These are phyloP conservation scores for Dryococelus australis DNA, from an alignment of 2,888 invertebrate species.

Conservation along the genomic window DNA sequence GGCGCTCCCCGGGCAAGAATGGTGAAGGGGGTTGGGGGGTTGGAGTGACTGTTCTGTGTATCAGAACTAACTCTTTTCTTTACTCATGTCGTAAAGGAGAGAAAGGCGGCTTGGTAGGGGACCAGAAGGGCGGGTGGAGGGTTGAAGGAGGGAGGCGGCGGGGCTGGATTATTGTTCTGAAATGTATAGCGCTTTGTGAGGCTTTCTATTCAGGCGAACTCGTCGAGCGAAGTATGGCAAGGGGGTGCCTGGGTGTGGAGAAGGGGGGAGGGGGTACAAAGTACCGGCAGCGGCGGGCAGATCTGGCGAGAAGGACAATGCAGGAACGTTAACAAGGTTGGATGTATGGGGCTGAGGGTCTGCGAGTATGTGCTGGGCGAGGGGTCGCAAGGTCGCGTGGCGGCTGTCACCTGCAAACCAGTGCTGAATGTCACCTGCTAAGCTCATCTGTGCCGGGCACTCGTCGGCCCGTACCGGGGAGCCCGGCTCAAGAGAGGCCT, in stretches of 20 bases:
- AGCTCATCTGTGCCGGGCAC: not conserved
- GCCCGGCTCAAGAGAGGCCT: too few species aligned
- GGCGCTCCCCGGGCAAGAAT: conserved; percentile 36
- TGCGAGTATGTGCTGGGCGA: not conserved
- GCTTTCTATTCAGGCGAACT: conserved; percentile 43
- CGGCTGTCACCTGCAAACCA: conserved; percentile 12
- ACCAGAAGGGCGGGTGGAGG: conserved; percentile 29
- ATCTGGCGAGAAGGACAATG: conserved; percentile 26
- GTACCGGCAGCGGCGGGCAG: not conserved
- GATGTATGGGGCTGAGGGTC: not conserved
- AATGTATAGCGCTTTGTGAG: conserved; percentile 48
- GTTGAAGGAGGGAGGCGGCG: not conserved
- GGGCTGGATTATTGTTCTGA: conserved; percentile 46
- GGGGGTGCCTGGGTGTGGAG: not conserved
- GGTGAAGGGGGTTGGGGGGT: conserved; percentile 33
- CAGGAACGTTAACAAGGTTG: conserved; percentile 17
- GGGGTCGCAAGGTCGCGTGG: conserved; percentile 23
- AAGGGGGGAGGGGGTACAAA: conserved; percentile 11
- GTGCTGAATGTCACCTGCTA: not conserved
- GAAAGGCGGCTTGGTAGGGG: conserved; percentile 36
- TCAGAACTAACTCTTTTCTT: conserved; percentile 49
- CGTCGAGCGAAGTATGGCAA: not conserved
- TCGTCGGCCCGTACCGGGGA: too few species aligned
- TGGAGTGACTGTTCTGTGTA: conserved; percentile 42
- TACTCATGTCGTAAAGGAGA: conserved; percentile 42